Evolutionary conservation across 2,888 invertebrate genomes (phyloP).

Genomic region (Tetragnatha montana): DNA sequence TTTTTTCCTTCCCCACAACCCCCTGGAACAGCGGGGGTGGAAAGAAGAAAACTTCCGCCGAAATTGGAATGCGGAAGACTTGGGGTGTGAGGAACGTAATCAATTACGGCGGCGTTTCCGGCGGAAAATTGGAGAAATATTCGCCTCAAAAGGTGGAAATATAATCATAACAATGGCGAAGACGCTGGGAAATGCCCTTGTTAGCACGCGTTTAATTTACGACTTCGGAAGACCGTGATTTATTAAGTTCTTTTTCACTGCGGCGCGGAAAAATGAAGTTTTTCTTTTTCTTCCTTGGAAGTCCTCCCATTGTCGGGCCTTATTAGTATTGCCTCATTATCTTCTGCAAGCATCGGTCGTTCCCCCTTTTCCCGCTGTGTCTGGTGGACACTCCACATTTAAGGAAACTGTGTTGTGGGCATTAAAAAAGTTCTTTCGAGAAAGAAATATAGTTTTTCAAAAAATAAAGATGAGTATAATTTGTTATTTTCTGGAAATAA

Average conservation of each 20-base stretch:
- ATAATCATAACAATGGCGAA: slow-evolving; percentile 56
- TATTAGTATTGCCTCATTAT: not conserved
- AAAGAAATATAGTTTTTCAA: not conserved
- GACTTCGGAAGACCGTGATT: slow-evolving; percentile 49
- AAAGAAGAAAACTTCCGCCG: slow-evolving; percentile 5
- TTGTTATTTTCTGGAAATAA: no score
- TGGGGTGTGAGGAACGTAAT: slow-evolving; percentile 29
- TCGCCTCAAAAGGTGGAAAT: slow-evolving; percentile 39
- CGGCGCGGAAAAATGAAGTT: slow-evolving; percentile 7
- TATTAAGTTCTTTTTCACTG: slow-evolving; percentile 39
- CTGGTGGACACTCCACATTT: no score
- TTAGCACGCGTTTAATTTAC: slow-evolving; percentile 64
- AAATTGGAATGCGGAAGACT: slow-evolving; percentile 34
- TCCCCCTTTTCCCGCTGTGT: not conserved
- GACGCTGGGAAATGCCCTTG: slow-evolving; percentile 58
- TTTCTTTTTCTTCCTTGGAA: not conserved
- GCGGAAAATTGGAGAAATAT: slow-evolving; percentile 53
- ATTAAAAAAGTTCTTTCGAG: not conserved
- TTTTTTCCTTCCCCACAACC: slow-evolving; percentile 5
- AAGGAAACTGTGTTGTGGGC: not conserved
- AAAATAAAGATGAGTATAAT: not conserved
- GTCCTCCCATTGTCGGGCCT: not conserved
- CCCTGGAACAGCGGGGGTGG: not conserved
- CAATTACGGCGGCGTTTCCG: slow-evolving; percentile 56
- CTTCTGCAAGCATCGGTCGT: not conserved